Percentiles rank a stretch among this genome's conserved stretches.
Conservation (phyloP, 2,888 invertebrate genomes). For the Oligia strigilis region DNA sequence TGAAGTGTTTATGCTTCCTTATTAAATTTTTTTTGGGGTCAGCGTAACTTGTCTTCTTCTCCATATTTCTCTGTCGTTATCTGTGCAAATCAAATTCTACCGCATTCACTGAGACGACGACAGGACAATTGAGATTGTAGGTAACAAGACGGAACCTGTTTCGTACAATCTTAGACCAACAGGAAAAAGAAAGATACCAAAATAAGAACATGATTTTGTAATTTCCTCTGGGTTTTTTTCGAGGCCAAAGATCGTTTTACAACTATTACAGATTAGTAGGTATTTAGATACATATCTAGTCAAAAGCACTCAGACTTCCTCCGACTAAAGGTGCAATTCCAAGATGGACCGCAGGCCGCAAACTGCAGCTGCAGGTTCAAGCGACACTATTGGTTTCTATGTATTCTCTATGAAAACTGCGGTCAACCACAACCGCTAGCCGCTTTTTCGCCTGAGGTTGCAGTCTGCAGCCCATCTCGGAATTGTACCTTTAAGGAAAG, state of each 20-base stretch:
- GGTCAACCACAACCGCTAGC: too few species aligned
- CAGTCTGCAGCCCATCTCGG: too few species aligned
- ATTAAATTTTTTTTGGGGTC: background rate
- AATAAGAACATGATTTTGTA: background rate
- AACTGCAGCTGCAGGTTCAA: too few species aligned
- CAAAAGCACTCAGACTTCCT: conserved; percentile 16
- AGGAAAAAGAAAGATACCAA: background rate
- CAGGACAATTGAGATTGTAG: background rate
- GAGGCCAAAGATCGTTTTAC: conserved; percentile 9
- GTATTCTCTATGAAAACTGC: too few species aligned
- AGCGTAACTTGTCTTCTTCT: background rate
- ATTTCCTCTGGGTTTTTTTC: background rate
- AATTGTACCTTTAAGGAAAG: too few species aligned
- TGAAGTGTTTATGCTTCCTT: background rate
- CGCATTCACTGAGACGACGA: background rate
- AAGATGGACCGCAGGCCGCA: too few species aligned
- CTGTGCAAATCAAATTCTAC: background rate
- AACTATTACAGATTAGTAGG: background rate
- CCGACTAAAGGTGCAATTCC: background rate
- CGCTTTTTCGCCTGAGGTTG: too few species aligned
- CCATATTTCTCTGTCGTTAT: background rate
- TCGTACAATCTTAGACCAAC: background rate
- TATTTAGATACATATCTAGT: too few species aligned
- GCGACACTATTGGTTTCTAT: too few species aligned
- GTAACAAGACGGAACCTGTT: background rate